phyloP scores from a whole-genome alignment of 2,113 vertebrate genomes.

The Oreochromis aureus region DNA sequence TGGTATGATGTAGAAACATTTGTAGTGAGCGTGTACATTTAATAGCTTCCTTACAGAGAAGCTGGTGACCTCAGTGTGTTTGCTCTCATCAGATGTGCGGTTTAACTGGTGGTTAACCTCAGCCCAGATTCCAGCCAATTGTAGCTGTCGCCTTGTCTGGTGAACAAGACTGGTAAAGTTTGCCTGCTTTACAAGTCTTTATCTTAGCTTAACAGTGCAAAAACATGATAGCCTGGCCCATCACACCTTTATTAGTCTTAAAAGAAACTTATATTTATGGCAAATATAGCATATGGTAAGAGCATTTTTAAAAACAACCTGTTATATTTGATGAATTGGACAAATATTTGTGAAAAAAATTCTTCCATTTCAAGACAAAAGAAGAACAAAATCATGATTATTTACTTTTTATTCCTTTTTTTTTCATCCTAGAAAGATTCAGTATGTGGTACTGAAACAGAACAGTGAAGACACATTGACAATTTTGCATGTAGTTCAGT shows the following conservation, averaged over 20 bases:
- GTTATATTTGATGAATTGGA: background rate
- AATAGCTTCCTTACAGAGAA: background rate
- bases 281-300: background rate
- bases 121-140: background rate
- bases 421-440: background rate
- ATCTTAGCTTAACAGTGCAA: background rate
- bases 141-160: background rate
- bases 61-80: background rate
- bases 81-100: background rate
- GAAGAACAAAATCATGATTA: background rate
- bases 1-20: background rate
- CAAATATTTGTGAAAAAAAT: background rate
- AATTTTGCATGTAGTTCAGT: background rate
- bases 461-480: background rate
- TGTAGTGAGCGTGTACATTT: background rate
- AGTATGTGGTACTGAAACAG: background rate
- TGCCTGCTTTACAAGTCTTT: background rate
- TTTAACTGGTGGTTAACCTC: constrained; percentile 26
- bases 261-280: background rate
- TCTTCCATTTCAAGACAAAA: background rate
- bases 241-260: background rate
- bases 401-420: background rate
- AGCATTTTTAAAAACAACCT: background rate
- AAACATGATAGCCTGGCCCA: background rate
- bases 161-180: background rate